Evolutionary conservation across 2,113 vertebrate genomes (phyloP).

Genomic region (Python bivittatus): DNA sequence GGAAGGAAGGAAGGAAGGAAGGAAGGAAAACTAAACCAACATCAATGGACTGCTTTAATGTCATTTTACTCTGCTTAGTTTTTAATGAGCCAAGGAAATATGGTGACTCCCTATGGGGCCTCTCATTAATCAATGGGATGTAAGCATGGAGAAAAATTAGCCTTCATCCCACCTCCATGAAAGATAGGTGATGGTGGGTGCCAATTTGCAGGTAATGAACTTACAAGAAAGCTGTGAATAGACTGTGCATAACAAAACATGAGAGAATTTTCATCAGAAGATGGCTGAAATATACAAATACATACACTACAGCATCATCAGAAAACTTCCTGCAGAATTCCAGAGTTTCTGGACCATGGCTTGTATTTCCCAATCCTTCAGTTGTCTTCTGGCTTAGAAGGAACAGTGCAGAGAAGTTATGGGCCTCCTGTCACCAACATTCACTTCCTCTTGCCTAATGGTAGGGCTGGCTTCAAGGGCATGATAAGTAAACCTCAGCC

Average conservation of each 20-base stretch:
- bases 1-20: background rate
- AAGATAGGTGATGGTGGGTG: slow-evolving; percentile 34
- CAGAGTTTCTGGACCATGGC: too few species aligned
- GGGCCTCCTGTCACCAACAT: too few species aligned
- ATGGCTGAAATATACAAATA: background rate
- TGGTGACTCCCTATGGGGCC: slow-evolving; percentile 49
- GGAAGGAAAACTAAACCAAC: background rate
- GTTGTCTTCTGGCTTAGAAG: too few species aligned
- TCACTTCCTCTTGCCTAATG: too few species aligned
- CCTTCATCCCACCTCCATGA: slow-evolving; percentile 43
- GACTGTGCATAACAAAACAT: slow-evolving; percentile 22
- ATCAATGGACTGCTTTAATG: slow-evolving; percentile 54
- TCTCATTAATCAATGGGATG: slow-evolving; percentile 66
- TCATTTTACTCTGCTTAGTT: slow-evolving; percentile 57
- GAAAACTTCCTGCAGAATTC: too few species aligned
- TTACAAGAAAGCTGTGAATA: slow-evolving; percentile 14
- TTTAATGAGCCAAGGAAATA: slow-evolving; percentile 54
- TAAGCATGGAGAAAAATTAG: slow-evolving; percentile 51
- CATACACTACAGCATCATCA: too few species aligned
- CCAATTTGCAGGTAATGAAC: slow-evolving; percentile 40
- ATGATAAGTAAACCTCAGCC: too few species aligned
- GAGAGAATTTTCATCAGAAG: background rate
- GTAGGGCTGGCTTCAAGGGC: too few species aligned
- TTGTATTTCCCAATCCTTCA: too few species aligned
- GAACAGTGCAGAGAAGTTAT: too few species aligned